phyloP scores from a whole-genome alignment of 2,797 vertebrate genomes.

The Alouatta caraya region DNA sequence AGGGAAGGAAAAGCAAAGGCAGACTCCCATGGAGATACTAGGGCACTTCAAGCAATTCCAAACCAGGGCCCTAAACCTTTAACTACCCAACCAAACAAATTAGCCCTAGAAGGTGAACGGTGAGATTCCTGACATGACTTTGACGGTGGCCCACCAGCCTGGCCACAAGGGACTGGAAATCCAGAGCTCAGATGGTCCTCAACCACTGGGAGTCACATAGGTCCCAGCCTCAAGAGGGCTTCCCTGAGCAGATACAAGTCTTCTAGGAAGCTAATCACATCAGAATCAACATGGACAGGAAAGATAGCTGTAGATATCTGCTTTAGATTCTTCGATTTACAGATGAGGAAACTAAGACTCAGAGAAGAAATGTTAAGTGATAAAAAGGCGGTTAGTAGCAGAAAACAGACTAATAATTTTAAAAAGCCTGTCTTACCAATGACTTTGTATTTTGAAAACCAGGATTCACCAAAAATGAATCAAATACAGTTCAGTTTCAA shows the following conservation, averaged over 20 bases:
- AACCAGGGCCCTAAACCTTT: neutral
- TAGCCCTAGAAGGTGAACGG: neutral
- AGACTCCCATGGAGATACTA: neutral
- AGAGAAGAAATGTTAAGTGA: neutral
- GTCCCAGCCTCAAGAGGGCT: neutral
- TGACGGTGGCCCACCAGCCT: neutral
- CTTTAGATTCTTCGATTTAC: conserved; percentile 9
- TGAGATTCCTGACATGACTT: neutral
- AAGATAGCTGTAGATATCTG: neutral
- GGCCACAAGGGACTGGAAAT: neutral
- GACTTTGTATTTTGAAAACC: neutral
- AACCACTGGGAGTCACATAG: neutral
- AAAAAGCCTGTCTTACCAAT: neutral
- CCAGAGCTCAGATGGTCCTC: neutral
- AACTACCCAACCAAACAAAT: neutral
- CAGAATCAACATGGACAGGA: neutral
- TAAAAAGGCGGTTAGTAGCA: neutral
- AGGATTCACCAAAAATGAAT: conserved; percentile 32
- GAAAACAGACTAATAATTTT: conserved; percentile 1
- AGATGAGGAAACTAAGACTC: neutral
- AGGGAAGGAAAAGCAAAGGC: neutral
- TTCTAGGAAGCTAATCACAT: neutral
- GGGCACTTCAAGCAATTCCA: neutral
- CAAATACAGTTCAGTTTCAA: conserved; percentile 17
- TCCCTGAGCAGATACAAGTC: neutral